Percentiles rank a stretch among this genome's conserved stretches.
Evolutionary conservation across 2,797 vertebrate species (phyloP).

Genomic region (Arvicola amphibius): DNA sequence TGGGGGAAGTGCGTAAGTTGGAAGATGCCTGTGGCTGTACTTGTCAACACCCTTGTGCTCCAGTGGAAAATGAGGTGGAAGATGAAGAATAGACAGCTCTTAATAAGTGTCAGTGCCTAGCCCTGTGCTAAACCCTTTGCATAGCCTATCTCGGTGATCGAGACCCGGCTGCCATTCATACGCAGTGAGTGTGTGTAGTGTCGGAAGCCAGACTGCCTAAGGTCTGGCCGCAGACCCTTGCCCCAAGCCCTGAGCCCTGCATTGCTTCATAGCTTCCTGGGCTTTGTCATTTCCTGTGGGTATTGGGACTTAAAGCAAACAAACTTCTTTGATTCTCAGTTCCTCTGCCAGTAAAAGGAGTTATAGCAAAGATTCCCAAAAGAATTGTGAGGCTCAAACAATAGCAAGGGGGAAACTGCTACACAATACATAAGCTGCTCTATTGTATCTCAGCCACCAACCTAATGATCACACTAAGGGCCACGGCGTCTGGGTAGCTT

Average conservation of each 20-base stretch:
- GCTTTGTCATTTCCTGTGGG: background rate
- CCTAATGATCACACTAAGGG: background rate
- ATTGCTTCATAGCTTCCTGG: background rate
- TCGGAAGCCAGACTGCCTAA: too few species aligned
- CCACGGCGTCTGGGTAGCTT: background rate
- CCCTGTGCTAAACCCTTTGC: background rate
- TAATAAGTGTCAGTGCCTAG: background rate
- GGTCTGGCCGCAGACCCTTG: background rate
- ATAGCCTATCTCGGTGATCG: background rate
- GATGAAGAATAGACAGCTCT: background rate
- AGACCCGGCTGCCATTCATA: background rate
- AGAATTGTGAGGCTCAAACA: background rate
- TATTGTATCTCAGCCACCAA: background rate
- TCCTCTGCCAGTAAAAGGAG: background rate
- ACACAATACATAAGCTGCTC: background rate
- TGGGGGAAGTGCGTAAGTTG: background rate
- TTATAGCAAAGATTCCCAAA: background rate
- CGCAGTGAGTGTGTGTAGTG: fast-evolving
- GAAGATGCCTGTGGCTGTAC: conserved; percentile 1
- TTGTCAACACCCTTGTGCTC: background rate
- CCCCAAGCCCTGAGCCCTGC: background rate
- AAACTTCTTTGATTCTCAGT: background rate
- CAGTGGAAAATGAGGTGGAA: background rate
- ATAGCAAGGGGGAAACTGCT: background rate
- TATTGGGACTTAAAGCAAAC: conserved; percentile 36